Conservation (phyloP, 2,113 vertebrate genomes). For the Ammodytes marinus region DNA sequence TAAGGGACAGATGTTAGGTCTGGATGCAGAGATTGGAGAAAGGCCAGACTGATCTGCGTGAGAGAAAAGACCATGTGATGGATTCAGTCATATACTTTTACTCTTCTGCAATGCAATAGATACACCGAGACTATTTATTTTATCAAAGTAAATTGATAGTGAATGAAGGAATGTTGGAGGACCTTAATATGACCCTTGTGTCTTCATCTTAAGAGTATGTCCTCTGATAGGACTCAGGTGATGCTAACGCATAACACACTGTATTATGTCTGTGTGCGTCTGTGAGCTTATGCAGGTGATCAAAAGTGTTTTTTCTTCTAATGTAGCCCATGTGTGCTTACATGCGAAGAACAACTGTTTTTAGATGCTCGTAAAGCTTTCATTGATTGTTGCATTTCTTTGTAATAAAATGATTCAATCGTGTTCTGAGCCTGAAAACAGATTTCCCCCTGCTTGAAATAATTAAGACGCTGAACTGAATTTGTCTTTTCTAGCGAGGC, state of each 20-base stretch:
- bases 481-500: slow-evolving; percentile 37
- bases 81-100: slow-evolving; percentile 31
- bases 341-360: slow-evolving; percentile 6
- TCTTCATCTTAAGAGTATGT: slow-evolving; percentile 36
- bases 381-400: slow-evolving; percentile 52
- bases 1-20: too few species aligned
- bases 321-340: slow-evolving; percentile 40
- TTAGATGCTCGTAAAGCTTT: slow-evolving; percentile 50
- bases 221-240: slow-evolving; percentile 56
- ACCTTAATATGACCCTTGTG: slow-evolving; percentile 22
- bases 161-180: slow-evolving; percentile 55
- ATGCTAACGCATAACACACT: slow-evolving; percentile 44
- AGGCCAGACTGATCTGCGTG: too few species aligned
- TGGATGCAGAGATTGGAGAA: too few species aligned
- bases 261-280: slow-evolving; percentile 25
- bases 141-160: slow-evolving; percentile 29
- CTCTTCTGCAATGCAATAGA: slow-evolving; percentile 3
- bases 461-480: slow-evolving; percentile 39
- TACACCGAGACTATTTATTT: neutral
- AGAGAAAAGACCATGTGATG: slow-evolving; percentile 8
- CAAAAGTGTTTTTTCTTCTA: slow-evolving; percentile 37
- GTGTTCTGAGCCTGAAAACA: slow-evolving; percentile 1
- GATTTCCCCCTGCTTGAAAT: slow-evolving; percentile 40
- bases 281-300: slow-evolving; percentile 47
- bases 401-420: neutral